A percentile compares a stretch with the other conserved stretches of the same genome.
Conservation (phyloP, 2,113 vertebrate genomes). For the Lota lota region DNA sequence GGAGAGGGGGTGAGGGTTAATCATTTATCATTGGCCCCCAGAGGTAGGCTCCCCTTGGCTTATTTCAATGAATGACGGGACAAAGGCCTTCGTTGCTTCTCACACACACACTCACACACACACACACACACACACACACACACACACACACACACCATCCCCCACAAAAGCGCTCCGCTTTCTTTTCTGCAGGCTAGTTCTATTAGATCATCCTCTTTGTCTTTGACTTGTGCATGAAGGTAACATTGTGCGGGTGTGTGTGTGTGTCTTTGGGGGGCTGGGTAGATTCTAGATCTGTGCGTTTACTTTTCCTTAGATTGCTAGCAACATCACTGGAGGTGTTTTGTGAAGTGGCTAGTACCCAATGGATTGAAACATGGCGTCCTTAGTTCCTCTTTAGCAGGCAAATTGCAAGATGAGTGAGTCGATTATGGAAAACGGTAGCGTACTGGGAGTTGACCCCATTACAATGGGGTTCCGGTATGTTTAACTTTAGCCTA, state of each 20-base stretch:
- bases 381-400: conserved; percentile 38
- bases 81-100: conserved; percentile 21
- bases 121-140: no score
- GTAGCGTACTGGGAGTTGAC: conserved; percentile 21
- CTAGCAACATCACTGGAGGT: conserved; percentile 26
- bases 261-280: not conserved
- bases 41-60: conserved; percentile 21
- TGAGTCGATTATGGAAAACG: conserved; percentile 14
- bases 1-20: conserved; percentile 3
- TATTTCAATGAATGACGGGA: conserved; percentile 52
- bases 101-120: no score
- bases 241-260: conserved; percentile 22
- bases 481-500: no score
- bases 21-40: conserved; percentile 32
- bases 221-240: conserved; percentile 27
- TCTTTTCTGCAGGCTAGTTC: conserved; percentile 12
- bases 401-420: not conserved
- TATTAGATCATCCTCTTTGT: conserved; percentile 49
- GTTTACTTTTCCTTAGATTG: conserved; percentile 53
- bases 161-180: not conserved
- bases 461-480: conserved; percentile 26
- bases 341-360: conserved; percentile 28
- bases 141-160: no score
- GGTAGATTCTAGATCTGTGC: conserved; percentile 31
- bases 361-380: not conserved